Conservation (phyloP, 1,140 invertebrate genomes). For the Zeugodacus cucurbitae region DNA sequence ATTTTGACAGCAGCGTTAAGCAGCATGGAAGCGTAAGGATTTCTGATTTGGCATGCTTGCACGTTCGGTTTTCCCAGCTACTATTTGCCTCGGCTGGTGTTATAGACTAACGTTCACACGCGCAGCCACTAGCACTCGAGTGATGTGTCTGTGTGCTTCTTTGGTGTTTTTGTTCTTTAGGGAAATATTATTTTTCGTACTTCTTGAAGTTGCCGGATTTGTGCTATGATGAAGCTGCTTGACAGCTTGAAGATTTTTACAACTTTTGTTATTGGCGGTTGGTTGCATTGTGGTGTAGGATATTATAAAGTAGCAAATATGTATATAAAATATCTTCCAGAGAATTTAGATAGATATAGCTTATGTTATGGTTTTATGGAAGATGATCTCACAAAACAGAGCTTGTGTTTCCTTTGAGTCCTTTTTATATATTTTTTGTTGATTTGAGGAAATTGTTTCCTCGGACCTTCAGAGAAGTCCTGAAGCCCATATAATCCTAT, state of each 20-base stretch:
- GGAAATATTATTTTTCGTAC: constrained; percentile 22
- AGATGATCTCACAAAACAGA: too few relatives aligned
- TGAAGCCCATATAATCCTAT: too few relatives aligned
- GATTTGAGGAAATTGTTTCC: too few relatives aligned
- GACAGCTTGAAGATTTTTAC: background rate
- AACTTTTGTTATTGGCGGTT: background rate
- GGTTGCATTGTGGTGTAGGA: background rate
- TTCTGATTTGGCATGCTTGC: constrained; percentile 1
- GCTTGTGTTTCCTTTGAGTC: too few relatives aligned
- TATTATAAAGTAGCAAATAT: background rate
- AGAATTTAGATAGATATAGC: too few relatives aligned
- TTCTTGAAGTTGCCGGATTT: background rate
- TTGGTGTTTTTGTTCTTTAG: background rate
- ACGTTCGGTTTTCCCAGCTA: background rate
- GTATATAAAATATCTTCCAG: too few relatives aligned
- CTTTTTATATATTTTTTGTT: too few relatives aligned
- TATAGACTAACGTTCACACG: background rate
- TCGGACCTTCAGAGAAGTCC: too few relatives aligned
- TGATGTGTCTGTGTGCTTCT: background rate
- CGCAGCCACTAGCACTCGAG: background rate
- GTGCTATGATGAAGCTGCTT: background rate
- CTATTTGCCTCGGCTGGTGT: background rate
- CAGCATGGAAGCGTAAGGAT: background rate
- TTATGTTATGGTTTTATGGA: too few relatives aligned
- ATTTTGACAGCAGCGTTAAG: constrained; percentile 31